These are phyloP conservation scores for Parasteatoda lunata DNA, from an alignment of 2,888 invertebrate genomes.

Conservation along the genomic window DNA sequence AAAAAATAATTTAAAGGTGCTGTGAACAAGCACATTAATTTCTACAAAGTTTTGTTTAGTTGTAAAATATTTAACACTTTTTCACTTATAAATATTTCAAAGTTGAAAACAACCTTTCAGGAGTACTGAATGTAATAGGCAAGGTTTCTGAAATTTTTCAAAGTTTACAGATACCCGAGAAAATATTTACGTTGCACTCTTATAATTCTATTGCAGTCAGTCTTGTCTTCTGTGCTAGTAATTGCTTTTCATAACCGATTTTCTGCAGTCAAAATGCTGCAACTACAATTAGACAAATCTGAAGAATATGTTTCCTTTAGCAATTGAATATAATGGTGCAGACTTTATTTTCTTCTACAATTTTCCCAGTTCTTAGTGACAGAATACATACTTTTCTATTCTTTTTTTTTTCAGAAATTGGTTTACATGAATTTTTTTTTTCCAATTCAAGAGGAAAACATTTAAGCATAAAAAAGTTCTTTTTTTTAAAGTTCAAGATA, in stretches of 20 bases:
- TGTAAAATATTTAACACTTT: no score
- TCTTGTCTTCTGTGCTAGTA: not conserved
- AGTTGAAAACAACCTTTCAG: not conserved
- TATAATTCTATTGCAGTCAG: not conserved
- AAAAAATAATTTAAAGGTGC: no score
- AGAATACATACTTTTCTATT: no score
- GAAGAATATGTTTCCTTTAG: not conserved
- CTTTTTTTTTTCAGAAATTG: no score
- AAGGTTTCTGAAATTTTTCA: not conserved
- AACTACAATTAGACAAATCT: not conserved
- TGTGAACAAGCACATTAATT: no score
- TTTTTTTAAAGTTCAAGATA: no score
- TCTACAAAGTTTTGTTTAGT: no score
- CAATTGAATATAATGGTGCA: not conserved
- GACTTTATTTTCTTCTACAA: no score
- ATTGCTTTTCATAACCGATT: not conserved
- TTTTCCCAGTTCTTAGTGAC: no score
- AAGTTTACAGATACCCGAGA: not conserved
- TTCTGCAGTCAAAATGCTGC: not conserved
- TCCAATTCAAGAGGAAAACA: no score
- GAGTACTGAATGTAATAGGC: not conserved
- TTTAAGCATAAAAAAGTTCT: no score
- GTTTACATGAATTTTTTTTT: no score
- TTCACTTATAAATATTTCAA: not conserved
- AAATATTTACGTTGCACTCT: not conserved